Base-by-base conservation (phyloP, 2,113 vertebrate genomes). In the Etheostoma cragini region DNA sequence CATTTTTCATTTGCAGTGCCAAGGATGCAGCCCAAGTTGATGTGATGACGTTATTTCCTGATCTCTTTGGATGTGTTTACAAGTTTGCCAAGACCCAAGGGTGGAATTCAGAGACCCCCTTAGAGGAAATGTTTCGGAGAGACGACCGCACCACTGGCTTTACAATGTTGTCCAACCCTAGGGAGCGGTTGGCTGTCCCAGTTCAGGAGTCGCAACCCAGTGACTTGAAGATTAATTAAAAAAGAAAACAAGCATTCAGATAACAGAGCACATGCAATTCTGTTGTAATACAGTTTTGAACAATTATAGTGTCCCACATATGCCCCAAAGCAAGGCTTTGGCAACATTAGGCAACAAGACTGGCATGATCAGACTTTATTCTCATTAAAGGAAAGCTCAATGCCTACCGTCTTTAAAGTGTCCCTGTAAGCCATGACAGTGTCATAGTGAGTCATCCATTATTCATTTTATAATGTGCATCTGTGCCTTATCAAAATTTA, bases 11-110 rank as follows among this genome's bases (percentile, higher is more conserved):
- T 14, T 69, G 22, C 74, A 94, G 92, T 46, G 0, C 7, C 26
- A 1, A 77, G 2, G 84, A 89, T 3, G 82, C 82, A 33, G 76
- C 22, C 2, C 7, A 56, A 1, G 14, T 86, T 54, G 77, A 91
- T 1, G 0, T 90, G 33, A 56, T 85, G 35, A 1, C 0, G 1
- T 4, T 77, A 8, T 94, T 94, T 73, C 92, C 89, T 49, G 67
- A 85, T 74, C 89, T 94, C 11, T 91, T 92, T 74, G 78, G 61
- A 45, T 85, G 80, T 33, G 67, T 79, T 63, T 91, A 80, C 66
- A 89, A 22, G 24, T 94, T 90, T 78, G 76, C 90, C 56, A 86
- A 91, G n/a, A 69, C 4, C 6, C 73, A 22, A 72, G 84, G 80
- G 5, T 93, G 91, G 91, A 91, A 87, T 75, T 54, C 46, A 60